Evolutionary conservation across 1,140 invertebrate genomes (phyloP), one percentile per base, ranked within the genome.

Genomic region (Chlorops oryzae): DNA sequence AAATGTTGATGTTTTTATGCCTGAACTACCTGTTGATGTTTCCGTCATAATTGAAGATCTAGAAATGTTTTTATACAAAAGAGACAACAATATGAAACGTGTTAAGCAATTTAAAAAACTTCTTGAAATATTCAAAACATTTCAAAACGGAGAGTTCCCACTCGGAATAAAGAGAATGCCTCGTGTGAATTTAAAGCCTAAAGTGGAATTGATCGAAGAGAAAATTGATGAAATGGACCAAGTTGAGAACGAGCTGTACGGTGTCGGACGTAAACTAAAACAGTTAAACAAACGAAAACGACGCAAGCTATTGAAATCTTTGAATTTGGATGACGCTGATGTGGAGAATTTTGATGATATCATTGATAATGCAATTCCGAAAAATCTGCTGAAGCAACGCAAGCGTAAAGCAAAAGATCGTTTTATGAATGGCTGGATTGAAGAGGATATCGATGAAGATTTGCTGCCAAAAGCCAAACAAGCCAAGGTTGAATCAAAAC

Each of bases 1-100:
- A 9, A 77, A 76, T 57, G 84, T 91, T 2, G 76, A 88, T 71
- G 85, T 88, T 1, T 73, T 79, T 39, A 76, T 91, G 52, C 79
- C 82, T 0, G 81, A 85, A 59, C 72, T 92, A 37, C 75, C 79
- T 21, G 81, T 89, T 23, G 67, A 70, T 40, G 62, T 61, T 1
- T 58, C 65, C 21, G 58, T 52, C 28, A 58, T 70, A 5, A 40
- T 67, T 32, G 57, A 62, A 3, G 67, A 70, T 40, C 44, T 70
- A 9, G 64, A 70, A 48, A 56, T 42, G 2, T 34, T 52, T 25
- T 34, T 61, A 23, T 44, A 65, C 2, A 62, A 63, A 17, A 54
- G 59, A 10, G 65, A 69, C 0, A 61, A 57, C 32, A 63, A 59
- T 42, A 63, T 55, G 45, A 70, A 67, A 35, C 53, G 62, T 2